Conservation (phyloP, 2,113 vertebrate genomes). For the Psittacula cyanocephala region DNA sequence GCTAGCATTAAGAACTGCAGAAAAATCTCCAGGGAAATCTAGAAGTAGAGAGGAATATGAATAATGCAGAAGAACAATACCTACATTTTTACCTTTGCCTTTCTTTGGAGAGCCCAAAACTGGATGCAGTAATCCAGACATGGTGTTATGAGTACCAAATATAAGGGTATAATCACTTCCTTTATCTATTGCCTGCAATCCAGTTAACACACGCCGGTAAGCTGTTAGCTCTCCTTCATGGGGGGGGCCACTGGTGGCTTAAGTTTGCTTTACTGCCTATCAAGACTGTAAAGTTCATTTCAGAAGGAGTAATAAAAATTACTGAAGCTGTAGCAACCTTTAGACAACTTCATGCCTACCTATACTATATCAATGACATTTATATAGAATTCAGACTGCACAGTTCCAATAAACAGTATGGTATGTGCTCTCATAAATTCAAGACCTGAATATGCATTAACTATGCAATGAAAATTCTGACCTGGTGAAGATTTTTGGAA, state of each 20-base stretch:
- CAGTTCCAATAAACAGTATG: not conserved
- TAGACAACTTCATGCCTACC: not conserved
- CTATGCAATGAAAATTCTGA: not conserved
- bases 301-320: not conserved
- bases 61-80: not conserved
- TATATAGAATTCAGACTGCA: not conserved
- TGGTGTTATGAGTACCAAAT: not conserved
- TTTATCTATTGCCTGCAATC: not conserved
- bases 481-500: not conserved
- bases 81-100: not conserved
- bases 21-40: not conserved
- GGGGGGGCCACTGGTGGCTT: not conserved
- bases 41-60: not conserved
- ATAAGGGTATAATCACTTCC: not conserved
- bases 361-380: not conserved
- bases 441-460: not conserved
- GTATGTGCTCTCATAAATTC: not conserved
- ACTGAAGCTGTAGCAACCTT: not conserved
- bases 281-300: not conserved
- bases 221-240: not conserved
- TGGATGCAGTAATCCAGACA: not conserved
- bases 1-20: not conserved
- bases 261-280: not conserved
- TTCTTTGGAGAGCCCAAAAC: not conserved
- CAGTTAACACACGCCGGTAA: not conserved